Percentiles rank a stretch among this genome's conserved stretches.
phyloP scores from a whole-genome alignment of 2,888 invertebrate species.

The Hyppa rectilinea region DNA sequence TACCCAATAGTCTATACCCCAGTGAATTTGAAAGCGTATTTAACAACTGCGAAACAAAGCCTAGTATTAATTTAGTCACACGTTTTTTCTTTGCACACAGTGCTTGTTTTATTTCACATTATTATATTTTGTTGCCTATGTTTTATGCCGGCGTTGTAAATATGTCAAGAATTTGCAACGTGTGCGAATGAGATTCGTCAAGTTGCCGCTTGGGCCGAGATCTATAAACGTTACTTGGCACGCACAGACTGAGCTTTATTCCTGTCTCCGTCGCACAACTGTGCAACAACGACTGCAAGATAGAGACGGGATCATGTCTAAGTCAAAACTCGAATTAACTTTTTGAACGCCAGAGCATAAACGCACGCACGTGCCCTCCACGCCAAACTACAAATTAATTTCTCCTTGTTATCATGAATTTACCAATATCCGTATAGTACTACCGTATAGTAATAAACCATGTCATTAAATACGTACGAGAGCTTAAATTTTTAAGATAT shows the following conservation, averaged over 20 bases:
- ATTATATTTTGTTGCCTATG: slow-evolving; percentile 32
- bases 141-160: slow-evolving; percentile 27
- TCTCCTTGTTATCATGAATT: too few species aligned
- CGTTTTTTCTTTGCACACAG: slow-evolving; percentile 42
- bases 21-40: slow-evolving; percentile 30
- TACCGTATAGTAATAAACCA: too few species aligned
- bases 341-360: too few species aligned
- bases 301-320: neutral
- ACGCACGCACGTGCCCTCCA: too few species aligned
- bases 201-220: neutral
- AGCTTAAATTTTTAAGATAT: too few species aligned
- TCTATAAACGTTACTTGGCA: neutral
- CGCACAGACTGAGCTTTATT: neutral
- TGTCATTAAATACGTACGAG: too few species aligned
- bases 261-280: neutral
- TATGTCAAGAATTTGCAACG: slow-evolving; percentile 17
- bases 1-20: too few species aligned
- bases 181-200: slow-evolving; percentile 10
- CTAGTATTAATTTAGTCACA: slow-evolving; percentile 45
- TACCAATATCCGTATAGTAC: too few species aligned
- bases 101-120: slow-evolving; percentile 46
- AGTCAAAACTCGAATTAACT: too few species aligned
- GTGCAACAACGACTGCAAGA: neutral
- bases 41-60: slow-evolving; percentile 3
- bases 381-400: too few species aligned